Conservation (phyloP, 2,797 vertebrate species). For the Enteromius argenteus region DNA sequence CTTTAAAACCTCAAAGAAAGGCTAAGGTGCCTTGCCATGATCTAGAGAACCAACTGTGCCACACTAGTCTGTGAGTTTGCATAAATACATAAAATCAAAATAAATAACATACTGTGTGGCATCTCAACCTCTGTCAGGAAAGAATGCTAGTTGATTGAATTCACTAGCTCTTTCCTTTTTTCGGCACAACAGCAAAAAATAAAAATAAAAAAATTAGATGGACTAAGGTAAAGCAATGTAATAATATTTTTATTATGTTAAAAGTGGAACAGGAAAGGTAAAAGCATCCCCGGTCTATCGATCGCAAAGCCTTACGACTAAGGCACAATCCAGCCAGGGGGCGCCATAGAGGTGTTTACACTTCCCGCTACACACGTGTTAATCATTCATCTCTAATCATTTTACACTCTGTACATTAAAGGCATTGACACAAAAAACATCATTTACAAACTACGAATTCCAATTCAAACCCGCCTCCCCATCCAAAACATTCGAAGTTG, state of each 20-base stretch:
- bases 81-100: slow-evolving; percentile 77
- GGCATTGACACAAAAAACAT: slow-evolving; percentile 63
- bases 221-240: slow-evolving; percentile 10
- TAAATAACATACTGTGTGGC: slow-evolving; percentile 70
- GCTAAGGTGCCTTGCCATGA: slow-evolving; percentile 60
- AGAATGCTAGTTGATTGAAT: neutral
- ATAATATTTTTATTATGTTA: slow-evolving; percentile 56
- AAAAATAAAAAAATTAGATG: too few species aligned
- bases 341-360: slow-evolving; percentile 5
- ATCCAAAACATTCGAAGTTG: neutral
- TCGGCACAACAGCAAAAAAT: slow-evolving; percentile 12
- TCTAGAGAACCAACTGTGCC: slow-evolving; percentile 45
- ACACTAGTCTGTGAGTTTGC: slow-evolving; percentile 58
- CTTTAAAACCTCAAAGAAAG: slow-evolving; percentile 71
- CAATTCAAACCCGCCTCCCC: neutral
- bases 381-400: slow-evolving; percentile 19
- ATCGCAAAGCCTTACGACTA: slow-evolving; percentile 19
- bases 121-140: slow-evolving; percentile 17
- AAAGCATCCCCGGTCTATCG: slow-evolving; percentile 62
- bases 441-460: slow-evolving; percentile 30
- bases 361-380: slow-evolving; percentile 52
- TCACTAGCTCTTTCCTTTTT: neutral
- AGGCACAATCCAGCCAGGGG: slow-evolving; percentile 9
- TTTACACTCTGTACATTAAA: slow-evolving; percentile 72
- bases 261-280: slow-evolving; percentile 65